Evolutionary conservation across 2,888 invertebrate species (phyloP), one percentile per base, ranked within the genome.

Genomic region (Luperina nickerlii): DNA sequence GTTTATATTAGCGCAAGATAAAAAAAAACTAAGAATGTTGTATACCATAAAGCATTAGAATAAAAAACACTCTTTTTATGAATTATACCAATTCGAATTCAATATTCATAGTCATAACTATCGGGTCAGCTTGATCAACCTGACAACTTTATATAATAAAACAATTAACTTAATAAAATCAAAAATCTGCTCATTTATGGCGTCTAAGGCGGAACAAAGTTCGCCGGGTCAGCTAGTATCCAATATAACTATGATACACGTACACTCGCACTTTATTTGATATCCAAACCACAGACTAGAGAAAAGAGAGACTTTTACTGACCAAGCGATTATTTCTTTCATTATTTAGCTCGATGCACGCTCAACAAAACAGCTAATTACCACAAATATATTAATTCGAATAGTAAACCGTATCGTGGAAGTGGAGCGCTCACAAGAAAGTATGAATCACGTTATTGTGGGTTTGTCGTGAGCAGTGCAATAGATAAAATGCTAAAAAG

Each of bases 381-480:
- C 76, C 51, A 78, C 73, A 84, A 84, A 87, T 82, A 85, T 80
- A 86, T 74, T 87, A 87, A 87, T 86, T 60, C 79, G 65, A 84
- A 89, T 82, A 83, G 83, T 82, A 84, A 72, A 81, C 84, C 82
- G 79, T 84, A 82, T 81, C 83, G 62, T 79, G 68, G 60, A 88
- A 89, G 78, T 89, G 77, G 89, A 88, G 82, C 89, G 77, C 62
- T 81, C 73, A 78, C 60, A 81, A 78, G 89, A 88, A 88, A 87
- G 89, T 83, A 63, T 65, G 54, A 70, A 82, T 81, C 78, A 76
- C 81, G 74, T 78, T 80, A 79, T 84, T 81, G 80, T 81, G 81
- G 65, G 63, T 79, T 76, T 68, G 70, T 74, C 77, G 76, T 76
- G 45, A 72, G 77, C 69, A 76, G 79, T 76, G 27, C 42, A 60